A percentile compares a stretch with the other conserved stretches of the same genome.
These are phyloP conservation scores for Danio rerio DNA, from an alignment of 2,113 vertebrate genomes.

Conservation along the genomic window GRCz12tu NC_133184.1:34050501-34051000, in stretches of 20 bases:
- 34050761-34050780: neutral
- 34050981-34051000: slow-evolving; percentile 40
- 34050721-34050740: neutral
- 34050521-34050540: no score
- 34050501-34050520: no score
- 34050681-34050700: no score
- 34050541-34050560: no score
- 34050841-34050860: slow-evolving; percentile 67
- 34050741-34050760: neutral
- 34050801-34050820: slow-evolving; percentile 35
- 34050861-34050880: slow-evolving; percentile 65
- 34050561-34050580: no score
- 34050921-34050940: slow-evolving; percentile 65
- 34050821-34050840: slow-evolving; percentile 54
- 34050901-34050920: slow-evolving; percentile 59
- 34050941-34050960: slow-evolving; percentile 42
- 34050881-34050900: slow-evolving; percentile 62
- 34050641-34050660: no score
- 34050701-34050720: no score
- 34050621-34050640: no score
- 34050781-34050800: neutral
- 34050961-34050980: slow-evolving; percentile 6
- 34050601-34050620: no score
- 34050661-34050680: no score
- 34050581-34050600: no score